Evolutionary conservation across 2,113 vertebrate species (phyloP).

Genomic region (Acrocephalus arundinaceus): DNA sequence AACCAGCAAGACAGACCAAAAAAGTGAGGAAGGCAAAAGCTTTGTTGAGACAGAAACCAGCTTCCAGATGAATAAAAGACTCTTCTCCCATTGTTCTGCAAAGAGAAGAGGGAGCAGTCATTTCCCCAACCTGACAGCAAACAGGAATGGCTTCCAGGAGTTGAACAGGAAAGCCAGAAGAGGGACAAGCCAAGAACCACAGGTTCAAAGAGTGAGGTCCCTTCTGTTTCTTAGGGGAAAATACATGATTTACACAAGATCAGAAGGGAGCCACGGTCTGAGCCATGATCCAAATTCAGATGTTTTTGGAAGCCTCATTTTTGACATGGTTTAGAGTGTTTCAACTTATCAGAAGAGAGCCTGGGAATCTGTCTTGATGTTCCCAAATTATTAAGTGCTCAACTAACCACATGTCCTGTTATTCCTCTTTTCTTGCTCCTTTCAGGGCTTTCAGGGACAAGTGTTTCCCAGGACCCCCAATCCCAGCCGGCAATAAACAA

Average conservation of each 20-base stretch:
- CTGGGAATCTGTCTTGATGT: neutral
- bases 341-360: slow-evolving; percentile 48
- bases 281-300: neutral
- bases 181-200: slow-evolving; percentile 25
- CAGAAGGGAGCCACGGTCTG: neutral
- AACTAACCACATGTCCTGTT: neutral
- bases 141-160: slow-evolving; percentile 1
- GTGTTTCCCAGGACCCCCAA: slow-evolving; percentile 41
- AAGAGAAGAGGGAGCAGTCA: neutral
- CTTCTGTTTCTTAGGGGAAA: slow-evolving; percentile 21
- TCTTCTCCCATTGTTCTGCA: neutral
- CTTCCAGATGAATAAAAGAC: neutral
- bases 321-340: slow-evolving; percentile 26
- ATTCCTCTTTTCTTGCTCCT: neutral
- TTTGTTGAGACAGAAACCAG: neutral
- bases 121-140: neutral
- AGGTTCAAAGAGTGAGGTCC: slow-evolving; percentile 40
- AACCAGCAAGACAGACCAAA: neutral
- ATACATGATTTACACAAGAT: slow-evolving; percentile 13
- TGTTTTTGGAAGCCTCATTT: slow-evolving; percentile 26
- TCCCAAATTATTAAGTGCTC: slow-evolving; percentile 6
- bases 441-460: neutral
- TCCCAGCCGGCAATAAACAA: neutral
- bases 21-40: neutral
- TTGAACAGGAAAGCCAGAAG: neutral